A percentile compares a stretch with the other conserved stretches of the same genome.
These are phyloP conservation scores for Papilio polytes DNA, from an alignment of 1,140 invertebrate species.

Conservation along the genomic window DNA sequence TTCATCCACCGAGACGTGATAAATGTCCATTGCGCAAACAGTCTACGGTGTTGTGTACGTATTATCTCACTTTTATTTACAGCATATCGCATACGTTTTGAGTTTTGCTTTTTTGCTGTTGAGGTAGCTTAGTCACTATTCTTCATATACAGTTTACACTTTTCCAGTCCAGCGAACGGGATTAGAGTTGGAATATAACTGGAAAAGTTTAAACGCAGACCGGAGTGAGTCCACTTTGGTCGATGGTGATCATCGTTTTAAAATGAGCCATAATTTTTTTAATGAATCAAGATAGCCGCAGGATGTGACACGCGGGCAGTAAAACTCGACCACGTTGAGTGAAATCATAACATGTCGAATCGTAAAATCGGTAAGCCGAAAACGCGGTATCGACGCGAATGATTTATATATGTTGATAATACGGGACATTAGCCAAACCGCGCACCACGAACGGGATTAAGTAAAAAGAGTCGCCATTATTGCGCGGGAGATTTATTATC, in stretches of 20 bases:
- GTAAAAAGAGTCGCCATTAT: constrained; percentile 73
- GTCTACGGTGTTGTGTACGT: constrained; percentile 35
- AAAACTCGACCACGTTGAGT: not conserved
- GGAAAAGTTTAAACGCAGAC: not conserved
- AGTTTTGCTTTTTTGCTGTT: not conserved
- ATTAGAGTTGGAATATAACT: too few species aligned
- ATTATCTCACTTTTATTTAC: constrained; percentile 28
- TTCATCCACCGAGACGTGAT: constrained; percentile 63
- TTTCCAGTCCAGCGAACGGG: too few species aligned
- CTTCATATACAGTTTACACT: too few species aligned
- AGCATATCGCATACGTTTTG: constrained; percentile 9
- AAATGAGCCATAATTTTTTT: not conserved
- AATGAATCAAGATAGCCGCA: not conserved
- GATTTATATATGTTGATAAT: constrained; percentile 73
- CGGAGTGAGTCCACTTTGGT: not conserved
- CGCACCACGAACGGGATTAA: constrained; percentile 70
- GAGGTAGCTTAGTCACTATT: not conserved
- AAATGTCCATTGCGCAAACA: constrained; percentile 62
- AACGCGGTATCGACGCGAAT: constrained; percentile 68
- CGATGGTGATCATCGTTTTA: not conserved
- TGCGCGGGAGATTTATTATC: constrained; percentile 68
- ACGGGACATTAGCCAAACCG: constrained; percentile 68
- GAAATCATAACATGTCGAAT: constrained; percentile 48
- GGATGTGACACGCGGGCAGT: constrained; percentile 15
- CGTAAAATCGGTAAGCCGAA: constrained; percentile 58